phyloP scores from a whole-genome alignment of 2,113 vertebrate species.

The Brachyhypopomus gauderio region DNA sequence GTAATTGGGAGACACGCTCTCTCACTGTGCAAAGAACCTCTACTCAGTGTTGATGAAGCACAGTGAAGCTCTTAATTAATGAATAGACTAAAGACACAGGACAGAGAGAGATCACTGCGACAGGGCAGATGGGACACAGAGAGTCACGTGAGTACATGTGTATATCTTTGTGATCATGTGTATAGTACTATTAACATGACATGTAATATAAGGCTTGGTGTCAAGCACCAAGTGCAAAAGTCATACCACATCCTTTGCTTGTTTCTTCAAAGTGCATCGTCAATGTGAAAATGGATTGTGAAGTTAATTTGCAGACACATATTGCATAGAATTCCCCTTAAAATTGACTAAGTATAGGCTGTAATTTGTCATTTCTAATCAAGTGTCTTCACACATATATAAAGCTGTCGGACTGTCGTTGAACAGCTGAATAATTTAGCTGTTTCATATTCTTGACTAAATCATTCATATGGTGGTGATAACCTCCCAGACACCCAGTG shows the following conservation, averaged over 20 bases:
- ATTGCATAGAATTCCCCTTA: too few relatives aligned
- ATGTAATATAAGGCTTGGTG: background rate
- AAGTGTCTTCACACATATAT: background rate
- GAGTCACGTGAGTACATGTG: conserved; percentile 25
- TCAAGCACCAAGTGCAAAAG: background rate
- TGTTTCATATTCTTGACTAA: background rate
- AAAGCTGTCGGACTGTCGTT: background rate
- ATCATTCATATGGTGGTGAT: background rate
- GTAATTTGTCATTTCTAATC: background rate
- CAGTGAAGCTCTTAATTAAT: conserved; percentile 28
- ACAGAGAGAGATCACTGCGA: background rate
- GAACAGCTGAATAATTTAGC: background rate
- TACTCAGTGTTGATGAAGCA: conserved; percentile 29
- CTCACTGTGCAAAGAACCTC: background rate
- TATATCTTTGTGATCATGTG: conserved; percentile 11
- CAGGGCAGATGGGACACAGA: background rate
- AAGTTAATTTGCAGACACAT: background rate
- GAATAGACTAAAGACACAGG: background rate
- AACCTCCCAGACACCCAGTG: background rate
- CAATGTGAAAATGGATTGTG: background rate
- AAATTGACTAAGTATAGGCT: too few relatives aligned
- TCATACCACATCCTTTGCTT: background rate
- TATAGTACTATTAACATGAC: background rate
- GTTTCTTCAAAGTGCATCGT: background rate
- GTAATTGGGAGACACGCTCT: conserved; percentile 26